Base-by-base conservation (phyloP, 2,888 invertebrate genomes). In the Heliconius cydno region DNA sequence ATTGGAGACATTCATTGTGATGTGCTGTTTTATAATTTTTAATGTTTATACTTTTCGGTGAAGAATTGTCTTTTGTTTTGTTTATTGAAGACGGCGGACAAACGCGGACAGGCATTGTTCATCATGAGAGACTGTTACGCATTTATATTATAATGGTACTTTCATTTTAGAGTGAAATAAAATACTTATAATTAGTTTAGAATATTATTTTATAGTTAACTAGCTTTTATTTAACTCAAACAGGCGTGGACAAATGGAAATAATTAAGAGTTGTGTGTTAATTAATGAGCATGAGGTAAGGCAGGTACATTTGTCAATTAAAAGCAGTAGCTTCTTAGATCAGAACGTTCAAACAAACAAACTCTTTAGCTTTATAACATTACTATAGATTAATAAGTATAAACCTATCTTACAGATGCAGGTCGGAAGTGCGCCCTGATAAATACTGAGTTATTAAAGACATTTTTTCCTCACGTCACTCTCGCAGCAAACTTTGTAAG, bases 401-500 rank as follows among this genome's bases (percentile, higher is more conserved):
- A 57, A 57, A 41, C 5, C 0, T 5, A 41, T 41, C 7, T 2
- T 41, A 38, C 38, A 68, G 15, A 34, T 34, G 15, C 25, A 38
- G n/a, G n/a, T 25, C n/a, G n/a, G 6, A 5, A 12, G 2, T n/a
- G 34, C 2, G 68, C 41, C 38, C 15, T 41, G 13, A 68, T 6
- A 68, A n/a, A 38, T 41, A 68, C 68, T 41, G 13, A 68, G 68
- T 41, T 25, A 25, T 46, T 25, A 52, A 72, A 57, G 30, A 22
- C 34, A 52, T 57, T 4, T 57, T 60, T 30, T 10, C 38, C 60
- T 9, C 73, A 60, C 7, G 15, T 60, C 34, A 60, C n/a, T 73
- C n/a, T 34, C 22, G 28, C 34, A 60, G 34, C 57, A 73, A 60
- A 73, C 57, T 73, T 73, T 34, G n/a, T 2, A 66, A 41, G 66